Conservation (phyloP, 2,113 vertebrate species). For the Saguinus imperator region DNA sequence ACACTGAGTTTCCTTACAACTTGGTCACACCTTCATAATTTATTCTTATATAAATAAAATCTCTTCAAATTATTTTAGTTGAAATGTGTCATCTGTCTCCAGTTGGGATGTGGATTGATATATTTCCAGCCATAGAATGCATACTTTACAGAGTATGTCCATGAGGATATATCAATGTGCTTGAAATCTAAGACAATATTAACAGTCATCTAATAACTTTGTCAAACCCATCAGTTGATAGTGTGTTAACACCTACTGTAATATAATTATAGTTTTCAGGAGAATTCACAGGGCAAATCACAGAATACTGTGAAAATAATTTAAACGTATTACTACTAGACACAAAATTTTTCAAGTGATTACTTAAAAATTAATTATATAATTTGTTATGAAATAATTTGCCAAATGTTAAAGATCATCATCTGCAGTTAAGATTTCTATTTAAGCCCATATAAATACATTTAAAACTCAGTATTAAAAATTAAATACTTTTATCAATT, state of each 20-base stretch:
- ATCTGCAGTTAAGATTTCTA: neutral
- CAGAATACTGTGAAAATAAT: neutral
- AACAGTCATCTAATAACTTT: neutral
- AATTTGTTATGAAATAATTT: neutral
- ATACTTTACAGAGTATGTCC: neutral
- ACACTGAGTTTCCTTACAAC: neutral
- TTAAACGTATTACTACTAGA: neutral
- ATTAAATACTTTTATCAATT: neutral
- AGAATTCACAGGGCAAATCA: neutral
- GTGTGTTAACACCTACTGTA: neutral
- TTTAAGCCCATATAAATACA: neutral
- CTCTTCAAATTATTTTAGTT: neutral
- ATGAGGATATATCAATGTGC: neutral
- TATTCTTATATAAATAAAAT: neutral
- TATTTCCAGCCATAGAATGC: neutral
- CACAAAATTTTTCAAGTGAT: neutral
- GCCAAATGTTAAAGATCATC: neutral
- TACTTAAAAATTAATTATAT: neutral
- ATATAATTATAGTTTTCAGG: neutral
- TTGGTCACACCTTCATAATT: neutral
- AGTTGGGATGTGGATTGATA: neutral
- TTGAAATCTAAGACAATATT: neutral
- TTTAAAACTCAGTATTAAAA: neutral
- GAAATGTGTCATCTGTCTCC: neutral
- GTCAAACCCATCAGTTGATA: neutral